Evolutionary conservation across 2,888 invertebrate genomes (phyloP).

Genomic region (Parnassius mnemosyne): DNA sequence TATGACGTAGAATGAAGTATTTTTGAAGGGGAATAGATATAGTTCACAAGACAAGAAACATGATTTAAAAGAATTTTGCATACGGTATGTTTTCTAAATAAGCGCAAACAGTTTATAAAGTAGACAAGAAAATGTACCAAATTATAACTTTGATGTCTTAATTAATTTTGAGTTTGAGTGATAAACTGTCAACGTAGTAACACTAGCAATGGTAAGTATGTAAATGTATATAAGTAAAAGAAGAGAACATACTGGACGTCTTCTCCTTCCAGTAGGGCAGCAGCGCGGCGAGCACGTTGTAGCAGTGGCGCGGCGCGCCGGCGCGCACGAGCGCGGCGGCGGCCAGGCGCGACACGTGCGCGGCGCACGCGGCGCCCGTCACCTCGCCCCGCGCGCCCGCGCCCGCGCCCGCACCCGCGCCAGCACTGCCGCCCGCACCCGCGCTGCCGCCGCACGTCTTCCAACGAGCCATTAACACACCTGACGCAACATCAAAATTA

Average conservation of each 20-base stretch:
- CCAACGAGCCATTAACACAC: conserved; percentile 88
- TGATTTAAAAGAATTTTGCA: no score
- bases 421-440: conserved; percentile 28
- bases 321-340: conserved; percentile 66
- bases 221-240: no score
- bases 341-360: conserved; percentile 71
- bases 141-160: no score
- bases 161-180: no score
- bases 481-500: conserved; percentile 48
- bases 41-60: no score
- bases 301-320: conserved; percentile 66
- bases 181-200: no score
- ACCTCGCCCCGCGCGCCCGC: conserved; percentile 39
- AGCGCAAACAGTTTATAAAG: no score
- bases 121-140: no score
- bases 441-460: conserved; percentile 66
- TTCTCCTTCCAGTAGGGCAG: conserved; percentile 87
- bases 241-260: conserved; percentile 50
- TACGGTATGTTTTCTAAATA: no score
- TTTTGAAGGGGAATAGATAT: no score
- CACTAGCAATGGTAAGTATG: no score
- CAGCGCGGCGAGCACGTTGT: conserved; percentile 58
- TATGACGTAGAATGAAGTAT: no score
- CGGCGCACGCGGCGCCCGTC: conserved; percentile 56
- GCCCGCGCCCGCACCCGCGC: conserved; percentile 4